phyloP scores from a whole-genome alignment of 1,140 invertebrate genomes.

The Leptinotarsa defecta region DNA sequence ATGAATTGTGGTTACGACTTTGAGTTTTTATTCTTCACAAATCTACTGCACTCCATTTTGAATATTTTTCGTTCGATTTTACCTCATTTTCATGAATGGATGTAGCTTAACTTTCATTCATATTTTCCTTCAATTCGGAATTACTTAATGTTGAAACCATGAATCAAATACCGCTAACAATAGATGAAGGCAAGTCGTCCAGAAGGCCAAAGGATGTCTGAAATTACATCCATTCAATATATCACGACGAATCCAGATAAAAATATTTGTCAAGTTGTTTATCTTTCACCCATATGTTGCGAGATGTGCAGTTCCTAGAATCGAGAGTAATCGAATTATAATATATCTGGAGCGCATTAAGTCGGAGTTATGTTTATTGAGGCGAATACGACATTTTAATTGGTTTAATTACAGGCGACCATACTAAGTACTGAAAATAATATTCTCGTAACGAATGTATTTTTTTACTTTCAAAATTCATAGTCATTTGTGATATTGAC shows the following conservation, averaged over 20 bases:
- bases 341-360: conserved; percentile 36
- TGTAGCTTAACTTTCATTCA: no score
- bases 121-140: no score
- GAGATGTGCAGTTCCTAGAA: conserved; percentile 34
- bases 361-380: conserved; percentile 31
- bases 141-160: background rate
- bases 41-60: no score
- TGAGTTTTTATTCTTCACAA: no score
- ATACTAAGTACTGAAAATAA: no score
- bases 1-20: no score
- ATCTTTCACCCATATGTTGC: conserved; percentile 35
- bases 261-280: conserved; percentile 35
- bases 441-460: no score
- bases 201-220: conserved; percentile 22
- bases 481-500: no score
- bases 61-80: background rate
- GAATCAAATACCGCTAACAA: background rate
- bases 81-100: background rate
- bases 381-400: conserved; percentile 24
- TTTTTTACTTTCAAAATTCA: no score
- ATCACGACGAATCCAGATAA: conserved; percentile 11
- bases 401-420: no score
- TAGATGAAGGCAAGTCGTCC: background rate
- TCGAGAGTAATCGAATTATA: conserved; percentile 35
- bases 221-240: conserved; percentile 20